Evolutionary conservation across 2,113 vertebrate genomes (phyloP).

Genomic region (Noctilio leporinus): DNA sequence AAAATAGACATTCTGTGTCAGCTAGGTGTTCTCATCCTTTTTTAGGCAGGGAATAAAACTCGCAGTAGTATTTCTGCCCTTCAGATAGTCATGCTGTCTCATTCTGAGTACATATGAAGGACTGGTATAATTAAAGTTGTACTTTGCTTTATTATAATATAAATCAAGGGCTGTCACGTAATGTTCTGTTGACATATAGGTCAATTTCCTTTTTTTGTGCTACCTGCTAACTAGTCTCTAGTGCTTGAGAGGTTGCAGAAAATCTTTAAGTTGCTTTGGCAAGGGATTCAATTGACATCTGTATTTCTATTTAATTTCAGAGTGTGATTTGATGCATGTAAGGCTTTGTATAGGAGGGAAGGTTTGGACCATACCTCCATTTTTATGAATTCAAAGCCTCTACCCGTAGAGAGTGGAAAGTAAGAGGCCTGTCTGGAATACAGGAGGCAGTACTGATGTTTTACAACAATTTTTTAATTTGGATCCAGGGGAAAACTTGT

Average conservation of each 20-base stretch:
- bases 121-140: neutral
- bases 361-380: neutral
- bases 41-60: neutral
- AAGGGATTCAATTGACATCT: neutral
- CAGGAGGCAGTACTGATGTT: neutral
- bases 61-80: neutral
- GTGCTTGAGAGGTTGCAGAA: neutral
- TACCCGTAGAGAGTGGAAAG: neutral
- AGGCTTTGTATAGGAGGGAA: neutral
- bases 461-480: neutral
- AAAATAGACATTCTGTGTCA: neutral
- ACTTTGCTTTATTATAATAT: neutral
- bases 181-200: neutral
- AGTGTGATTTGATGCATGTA: neutral
- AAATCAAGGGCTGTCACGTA: neutral
- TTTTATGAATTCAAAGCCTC: neutral
- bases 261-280: neutral
- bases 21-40: neutral
- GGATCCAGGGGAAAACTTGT: neutral
- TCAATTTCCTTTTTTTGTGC: neutral
- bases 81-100: neutral
- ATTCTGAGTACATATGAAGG: neutral
- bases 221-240: neutral
- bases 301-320: neutral
- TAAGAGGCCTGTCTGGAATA: neutral